A percentile compares a stretch with the other conserved stretches of the same genome.
phyloP scores from a whole-genome alignment of 2,113 vertebrate species.

The Oreochromis spilurus region DNA sequence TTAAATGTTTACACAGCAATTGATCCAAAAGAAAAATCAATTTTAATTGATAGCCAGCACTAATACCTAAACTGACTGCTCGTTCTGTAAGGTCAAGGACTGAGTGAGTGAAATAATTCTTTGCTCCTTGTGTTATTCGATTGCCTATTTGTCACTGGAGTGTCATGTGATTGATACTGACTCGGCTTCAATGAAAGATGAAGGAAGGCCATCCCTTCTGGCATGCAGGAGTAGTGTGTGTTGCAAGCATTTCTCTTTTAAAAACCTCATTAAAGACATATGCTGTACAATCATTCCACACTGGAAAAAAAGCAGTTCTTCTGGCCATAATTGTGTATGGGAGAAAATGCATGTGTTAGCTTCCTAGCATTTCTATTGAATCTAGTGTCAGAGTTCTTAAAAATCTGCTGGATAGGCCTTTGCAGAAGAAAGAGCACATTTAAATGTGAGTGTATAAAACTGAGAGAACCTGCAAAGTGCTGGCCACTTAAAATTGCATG shows the following conservation, averaged over 20 bases:
- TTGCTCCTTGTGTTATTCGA: conserved; percentile 49
- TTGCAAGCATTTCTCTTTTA: background rate
- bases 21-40: conserved; percentile 62
- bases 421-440: background rate
- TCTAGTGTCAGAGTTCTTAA: background rate
- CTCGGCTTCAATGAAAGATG: conserved; percentile 47
- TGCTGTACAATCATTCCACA: background rate
- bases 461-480: background rate
- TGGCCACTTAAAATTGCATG: background rate
- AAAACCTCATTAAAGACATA: background rate
- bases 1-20: conserved; percentile 48
- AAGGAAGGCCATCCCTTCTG: background rate
- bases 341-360: background rate
- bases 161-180: conserved; percentile 54
- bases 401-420: background rate
- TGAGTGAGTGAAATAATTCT: conserved; percentile 62
- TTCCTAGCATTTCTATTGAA: background rate
- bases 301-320: background rate
- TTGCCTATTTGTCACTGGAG: conserved; percentile 61
- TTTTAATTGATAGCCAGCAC: conserved; percentile 57
- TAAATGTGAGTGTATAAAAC: background rate
- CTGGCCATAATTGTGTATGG: background rate
- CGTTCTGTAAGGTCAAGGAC: conserved; percentile 62
- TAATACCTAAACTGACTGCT: conserved; percentile 63
- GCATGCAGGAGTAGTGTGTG: background rate